Conservation (phyloP, 2,888 invertebrate species). For the Chydorus sphaericus region DNA sequence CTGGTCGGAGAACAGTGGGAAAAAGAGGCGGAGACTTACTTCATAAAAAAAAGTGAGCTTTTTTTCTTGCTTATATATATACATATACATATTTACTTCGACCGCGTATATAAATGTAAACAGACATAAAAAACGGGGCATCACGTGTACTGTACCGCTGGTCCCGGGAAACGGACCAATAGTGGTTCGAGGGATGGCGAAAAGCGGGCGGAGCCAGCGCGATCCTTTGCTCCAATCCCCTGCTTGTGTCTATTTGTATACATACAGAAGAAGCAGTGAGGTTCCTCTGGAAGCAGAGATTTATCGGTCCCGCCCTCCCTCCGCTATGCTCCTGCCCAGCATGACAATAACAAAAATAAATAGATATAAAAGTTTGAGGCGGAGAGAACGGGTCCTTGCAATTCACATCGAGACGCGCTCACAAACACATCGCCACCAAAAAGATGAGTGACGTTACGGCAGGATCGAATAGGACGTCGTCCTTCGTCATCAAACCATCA, state of each 20-base stretch:
- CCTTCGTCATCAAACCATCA: too few species aligned
- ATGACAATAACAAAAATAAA: not conserved
- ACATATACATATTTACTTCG: not conserved
- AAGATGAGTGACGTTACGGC: too few species aligned
- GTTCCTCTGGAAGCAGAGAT: not conserved
- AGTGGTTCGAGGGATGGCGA: too few species aligned
- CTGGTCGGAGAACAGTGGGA: too few species aligned
- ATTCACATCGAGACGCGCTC: too few species aligned
- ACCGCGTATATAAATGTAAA: too few species aligned
- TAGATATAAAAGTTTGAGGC: not conserved
- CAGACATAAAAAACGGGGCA: not conserved
- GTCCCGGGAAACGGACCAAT: too few species aligned
- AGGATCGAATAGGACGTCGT: too few species aligned
- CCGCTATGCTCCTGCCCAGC: not conserved
- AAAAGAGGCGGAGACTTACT: too few species aligned
- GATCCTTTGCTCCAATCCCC: not conserved
- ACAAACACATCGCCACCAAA: too few species aligned
- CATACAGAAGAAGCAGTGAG: not conserved
- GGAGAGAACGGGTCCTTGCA: too few species aligned
- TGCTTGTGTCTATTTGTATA: conserved; percentile 1
- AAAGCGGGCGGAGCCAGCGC: not conserved
- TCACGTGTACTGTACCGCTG: too few species aligned
- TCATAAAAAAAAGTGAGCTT: not conserved
- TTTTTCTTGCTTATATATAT: not conserved
- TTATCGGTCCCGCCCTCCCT: not conserved